These are phyloP conservation scores for Epirrhoe alternata DNA, from an alignment of 2,888 invertebrate species.

Conservation along the genomic window DNA sequence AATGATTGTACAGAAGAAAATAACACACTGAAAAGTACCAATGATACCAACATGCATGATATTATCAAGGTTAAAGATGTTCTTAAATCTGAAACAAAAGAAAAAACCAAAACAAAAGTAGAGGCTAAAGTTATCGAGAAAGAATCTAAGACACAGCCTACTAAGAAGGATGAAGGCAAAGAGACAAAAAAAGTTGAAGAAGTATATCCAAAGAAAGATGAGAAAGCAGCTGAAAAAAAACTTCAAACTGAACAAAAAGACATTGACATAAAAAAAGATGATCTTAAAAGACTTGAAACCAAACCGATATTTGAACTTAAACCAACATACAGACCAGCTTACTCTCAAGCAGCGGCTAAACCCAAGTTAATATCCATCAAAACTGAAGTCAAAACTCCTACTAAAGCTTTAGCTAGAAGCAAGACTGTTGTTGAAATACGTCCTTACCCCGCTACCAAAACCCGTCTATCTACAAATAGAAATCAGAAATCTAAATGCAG, in stretches of 20 bases:
- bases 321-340: constrained; percentile 67
- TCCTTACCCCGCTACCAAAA: constrained; percentile 59
- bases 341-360: constrained; percentile 82
- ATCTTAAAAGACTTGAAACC: constrained; percentile 43
- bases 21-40: background rate
- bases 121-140: constrained; percentile 26
- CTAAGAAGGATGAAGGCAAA: constrained; percentile 54
- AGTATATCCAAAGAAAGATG: constrained; percentile 20
- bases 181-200: constrained; percentile 45
- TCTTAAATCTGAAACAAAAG: constrained; percentile 40
- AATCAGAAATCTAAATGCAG: constrained; percentile 76
- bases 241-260: constrained; percentile 19
- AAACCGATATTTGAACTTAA: constrained; percentile 58
- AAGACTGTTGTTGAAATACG: constrained; percentile 80
- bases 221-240: constrained; percentile 25
- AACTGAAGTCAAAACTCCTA: constrained; percentile 67
- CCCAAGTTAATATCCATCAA: constrained; percentile 69
- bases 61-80: constrained; percentile 24
- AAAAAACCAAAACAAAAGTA: constrained; percentile 35
- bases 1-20: constrained; percentile 11
- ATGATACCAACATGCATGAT: constrained; percentile 4
- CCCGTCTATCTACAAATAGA: constrained; percentile 63
- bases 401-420: constrained; percentile 65
- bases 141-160: constrained; percentile 41
- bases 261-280: constrained; percentile 21